A percentile compares a stretch with the other conserved stretches of the same genome.
Conservation (phyloP, 2,888 invertebrate genomes). For the Nephrocerus scutellatus region DNA sequence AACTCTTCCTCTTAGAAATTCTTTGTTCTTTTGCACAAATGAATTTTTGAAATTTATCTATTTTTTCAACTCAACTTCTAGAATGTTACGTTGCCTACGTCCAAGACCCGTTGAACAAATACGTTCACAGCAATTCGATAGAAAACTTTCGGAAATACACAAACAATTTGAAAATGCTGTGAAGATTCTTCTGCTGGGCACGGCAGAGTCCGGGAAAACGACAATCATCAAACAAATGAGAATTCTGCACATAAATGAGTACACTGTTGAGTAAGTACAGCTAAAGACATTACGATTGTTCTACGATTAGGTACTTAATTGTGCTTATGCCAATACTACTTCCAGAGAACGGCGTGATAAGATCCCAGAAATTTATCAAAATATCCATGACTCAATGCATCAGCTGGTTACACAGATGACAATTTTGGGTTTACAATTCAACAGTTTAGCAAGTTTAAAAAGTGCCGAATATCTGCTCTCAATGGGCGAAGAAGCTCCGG, state of each 20-base stretch:
- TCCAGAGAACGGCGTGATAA: conserved; percentile 63
- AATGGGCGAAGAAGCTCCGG: conserved; percentile 51
- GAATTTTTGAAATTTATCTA: conserved; percentile 4
- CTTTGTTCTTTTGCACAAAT: conserved; percentile 6
- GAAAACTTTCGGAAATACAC: conserved; percentile 52
- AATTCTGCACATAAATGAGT: conserved; percentile 74
- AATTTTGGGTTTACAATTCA: conserved; percentile 50
- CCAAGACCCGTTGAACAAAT: conserved; percentile 42
- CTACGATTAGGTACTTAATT: neutral
- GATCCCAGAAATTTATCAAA: conserved; percentile 60
- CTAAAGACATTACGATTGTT: neutral
- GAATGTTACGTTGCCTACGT: conserved; percentile 45
- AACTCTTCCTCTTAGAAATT: too few species aligned
- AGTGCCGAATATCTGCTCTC: conserved; percentile 50
- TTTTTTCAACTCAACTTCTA: conserved; percentile 24
- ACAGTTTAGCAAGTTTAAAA: conserved; percentile 43
- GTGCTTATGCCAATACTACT: too few species aligned
- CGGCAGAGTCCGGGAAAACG: conserved; percentile 78
- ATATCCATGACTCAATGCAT: conserved; percentile 69
- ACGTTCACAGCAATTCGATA: conserved; percentile 51
- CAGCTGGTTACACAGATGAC: conserved; percentile 58
- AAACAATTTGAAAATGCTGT: conserved; percentile 49
- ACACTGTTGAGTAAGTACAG: conserved; percentile 58
- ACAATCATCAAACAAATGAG: conserved; percentile 84
- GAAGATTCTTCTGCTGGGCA: conserved; percentile 59